Conservation (phyloP, 2,888 invertebrate species). For the Seira musarum region DNA sequence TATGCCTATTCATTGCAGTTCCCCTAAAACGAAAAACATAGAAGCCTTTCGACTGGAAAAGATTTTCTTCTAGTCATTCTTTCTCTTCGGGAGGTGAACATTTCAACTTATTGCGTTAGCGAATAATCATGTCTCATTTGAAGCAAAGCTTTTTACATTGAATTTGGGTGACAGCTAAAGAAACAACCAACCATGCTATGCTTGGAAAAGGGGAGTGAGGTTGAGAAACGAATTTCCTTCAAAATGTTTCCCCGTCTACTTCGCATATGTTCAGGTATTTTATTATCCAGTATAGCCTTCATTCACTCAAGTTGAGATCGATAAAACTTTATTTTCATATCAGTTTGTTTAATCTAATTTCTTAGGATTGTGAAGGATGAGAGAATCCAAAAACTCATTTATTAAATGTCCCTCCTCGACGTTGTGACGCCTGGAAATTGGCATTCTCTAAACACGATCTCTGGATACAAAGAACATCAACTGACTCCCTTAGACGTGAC, state of each 20-base stretch:
- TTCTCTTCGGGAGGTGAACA: background rate
- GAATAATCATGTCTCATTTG: background rate
- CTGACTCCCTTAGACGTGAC: too few species aligned
- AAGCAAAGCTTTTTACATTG: background rate
- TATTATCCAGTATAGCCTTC: too few species aligned
- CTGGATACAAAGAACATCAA: too few species aligned
- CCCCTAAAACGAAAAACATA: too few species aligned
- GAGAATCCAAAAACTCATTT: constrained; percentile 28
- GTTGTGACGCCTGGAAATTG: background rate
- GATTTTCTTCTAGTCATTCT: background rate
- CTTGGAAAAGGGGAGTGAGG: background rate
- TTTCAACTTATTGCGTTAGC: background rate
- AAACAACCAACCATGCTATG: background rate
- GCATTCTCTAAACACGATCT: too few species aligned
- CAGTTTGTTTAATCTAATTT: background rate
- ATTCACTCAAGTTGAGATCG: background rate
- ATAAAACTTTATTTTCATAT: background rate
- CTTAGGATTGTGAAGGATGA: background rate
- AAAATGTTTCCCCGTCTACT: background rate
- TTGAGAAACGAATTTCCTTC: background rate
- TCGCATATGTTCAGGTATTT: too few species aligned
- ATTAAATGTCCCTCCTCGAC: constrained; percentile 20
- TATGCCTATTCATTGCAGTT: too few species aligned
- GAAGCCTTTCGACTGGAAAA: too few species aligned
- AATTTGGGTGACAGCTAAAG: background rate